phyloP scores from a whole-genome alignment of 2,797 vertebrate genomes.

The Sciurus vulgaris region DNA sequence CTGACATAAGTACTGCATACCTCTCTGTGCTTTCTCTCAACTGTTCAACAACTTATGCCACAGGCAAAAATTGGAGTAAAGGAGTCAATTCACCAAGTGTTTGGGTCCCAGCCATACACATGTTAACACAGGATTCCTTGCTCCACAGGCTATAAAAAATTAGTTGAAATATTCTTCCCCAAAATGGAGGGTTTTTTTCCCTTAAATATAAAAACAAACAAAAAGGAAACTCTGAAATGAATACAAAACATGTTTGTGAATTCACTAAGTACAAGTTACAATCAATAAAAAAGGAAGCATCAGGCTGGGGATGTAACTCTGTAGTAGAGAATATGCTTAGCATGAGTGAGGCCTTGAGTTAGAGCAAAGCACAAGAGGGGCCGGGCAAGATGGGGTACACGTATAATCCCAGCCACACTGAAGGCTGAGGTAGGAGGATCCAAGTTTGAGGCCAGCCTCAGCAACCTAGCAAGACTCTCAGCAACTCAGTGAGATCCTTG shows the following conservation, averaged over 20 bases:
- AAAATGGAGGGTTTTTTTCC: neutral
- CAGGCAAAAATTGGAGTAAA: neutral
- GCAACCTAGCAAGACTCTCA: no score
- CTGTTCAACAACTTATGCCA: neutral
- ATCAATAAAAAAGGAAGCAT: neutral
- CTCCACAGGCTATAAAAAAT: neutral
- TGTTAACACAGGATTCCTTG: neutral
- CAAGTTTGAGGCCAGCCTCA: no score
- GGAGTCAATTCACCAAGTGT: neutral
- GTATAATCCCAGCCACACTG: no score
- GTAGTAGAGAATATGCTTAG: neutral
- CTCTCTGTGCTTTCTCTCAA: neutral
- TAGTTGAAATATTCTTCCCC: neutral
- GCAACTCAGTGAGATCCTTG: no score
- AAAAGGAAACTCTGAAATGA: slow-evolving; percentile 14
- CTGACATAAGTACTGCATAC: neutral
- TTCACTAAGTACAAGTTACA: slow-evolving; percentile 5
- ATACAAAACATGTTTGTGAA: neutral
- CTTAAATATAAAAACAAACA: slow-evolving; percentile 32
- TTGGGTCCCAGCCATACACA: neutral
- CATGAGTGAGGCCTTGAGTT: neutral
- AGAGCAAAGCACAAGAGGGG: neutral
- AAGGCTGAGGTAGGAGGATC: no score
- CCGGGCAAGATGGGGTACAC: no score
- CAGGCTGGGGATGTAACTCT: neutral